Base-by-base conservation (phyloP, 2,888 invertebrate species). In the Caenorhabditis sp. region DNA sequence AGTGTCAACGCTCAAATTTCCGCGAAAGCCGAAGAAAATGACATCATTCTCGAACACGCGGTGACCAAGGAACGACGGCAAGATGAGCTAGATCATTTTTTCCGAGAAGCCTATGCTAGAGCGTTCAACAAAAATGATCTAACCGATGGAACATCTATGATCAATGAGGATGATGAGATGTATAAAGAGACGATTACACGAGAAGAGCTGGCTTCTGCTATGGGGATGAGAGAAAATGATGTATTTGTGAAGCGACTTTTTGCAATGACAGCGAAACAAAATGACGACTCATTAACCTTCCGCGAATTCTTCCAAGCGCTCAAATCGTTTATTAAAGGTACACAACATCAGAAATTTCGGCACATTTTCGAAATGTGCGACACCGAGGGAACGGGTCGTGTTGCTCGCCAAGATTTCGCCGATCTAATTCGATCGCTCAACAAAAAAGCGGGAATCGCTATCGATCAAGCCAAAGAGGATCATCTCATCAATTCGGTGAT, bases 301-400 rank as follows among this genome's bases (percentile, higher is more conserved):
- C 89, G 89, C 72, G 96, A 96, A 89, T 97, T 97, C 88, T 89
- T 97, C 61, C 95, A 95, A 86, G 95, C 95, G 19, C 62, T 86
- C n/a, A 69, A 78, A 50, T 69, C 81, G 43, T 86, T 86, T 62
- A 76, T 78, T 0, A 76, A 78, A 43, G 82, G 81, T 69, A 23
- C 62, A 21, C 74, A 69, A 31, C 59, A 63, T 23, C 58, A 77
- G 31, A 77, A 74, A 55, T 72, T 96, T 43, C 91, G 95, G 5
- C 95, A 96, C 37, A 94, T 97, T 78, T 96, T 96, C 87, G 95
- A 96, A 88, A 96, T 97, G 96, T 96, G 96, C 85, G 96, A 96
- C 88, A 94, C 95, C 83, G 94, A 96, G 87, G 92, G 94, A 19
- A 95, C 95, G 84, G 95, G 95, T 0, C 94, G 94, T 0, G 96